phyloP scores from a whole-genome alignment of 1,140 invertebrate genomes.

The Zaprionus inermis region DNA sequence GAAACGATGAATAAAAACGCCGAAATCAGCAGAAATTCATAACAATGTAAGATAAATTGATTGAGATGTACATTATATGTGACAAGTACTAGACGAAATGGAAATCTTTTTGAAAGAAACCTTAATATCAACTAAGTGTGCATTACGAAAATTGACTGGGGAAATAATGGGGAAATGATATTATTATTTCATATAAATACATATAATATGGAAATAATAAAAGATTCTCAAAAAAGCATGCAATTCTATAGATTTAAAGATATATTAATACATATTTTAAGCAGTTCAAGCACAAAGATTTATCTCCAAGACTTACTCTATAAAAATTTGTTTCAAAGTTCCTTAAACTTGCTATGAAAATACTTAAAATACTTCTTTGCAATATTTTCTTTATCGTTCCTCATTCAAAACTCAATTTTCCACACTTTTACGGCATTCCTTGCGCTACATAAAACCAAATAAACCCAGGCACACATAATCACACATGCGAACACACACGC shows the following conservation, averaged over 20 bases:
- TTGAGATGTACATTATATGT: background rate
- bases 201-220: too few species aligned
- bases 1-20: conserved; percentile 41
- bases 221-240: background rate
- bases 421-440: conserved; percentile 12
- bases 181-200: too few species aligned
- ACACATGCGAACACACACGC: conserved; percentile 6
- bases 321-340: background rate
- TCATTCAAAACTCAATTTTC: conserved; percentile 16
- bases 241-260: background rate
- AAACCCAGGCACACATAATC: background rate
- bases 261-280: background rate
- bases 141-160: background rate
- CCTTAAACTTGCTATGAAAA: background rate
- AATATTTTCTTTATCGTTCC: background rate
- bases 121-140: background rate
- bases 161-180: too few species aligned
- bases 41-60: conserved; percentile 17
- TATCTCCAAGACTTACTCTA: background rate
- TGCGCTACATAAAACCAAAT: conserved; percentile 28
- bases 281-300: background rate
- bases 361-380: background rate
- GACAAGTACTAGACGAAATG: conserved; percentile 1
- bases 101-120: background rate
- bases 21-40: conserved; percentile 26